Base-by-base conservation (phyloP, 2,888 invertebrate genomes). In the Eupithecia exiguata region DNA sequence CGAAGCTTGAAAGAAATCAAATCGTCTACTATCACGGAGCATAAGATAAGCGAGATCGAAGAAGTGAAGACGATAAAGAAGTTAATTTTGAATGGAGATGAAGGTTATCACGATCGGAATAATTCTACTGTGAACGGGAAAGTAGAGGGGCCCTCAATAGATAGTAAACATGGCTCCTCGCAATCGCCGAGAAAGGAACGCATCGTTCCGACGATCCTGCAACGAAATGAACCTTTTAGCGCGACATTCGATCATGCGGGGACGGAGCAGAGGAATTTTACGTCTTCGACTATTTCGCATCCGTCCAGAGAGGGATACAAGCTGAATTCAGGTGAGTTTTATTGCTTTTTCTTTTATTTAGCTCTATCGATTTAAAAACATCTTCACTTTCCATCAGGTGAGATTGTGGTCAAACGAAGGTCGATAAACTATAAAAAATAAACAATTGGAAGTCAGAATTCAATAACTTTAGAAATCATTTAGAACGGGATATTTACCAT, bases 61-160 rank as follows among this genome's bases (percentile, higher is more conserved):
- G 94, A 95, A 88, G 89, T 94, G 46, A 94, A 91, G 77, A 95
- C 94, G n/a, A 91, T 92, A 77, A 94, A 92, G 83, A 95, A 92
- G 84, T 86, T 94, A 72, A 82, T 92, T 43, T 81, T 94, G 5
- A 94, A 94, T 79, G 94, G 93, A 53, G 87, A 89, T 40, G 86
- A 84, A 62, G 87, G 75, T 72, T 74, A 78, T 7, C 75, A 74
- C 18, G 82, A 80, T 40, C 63, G 77, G 72, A 25, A 68, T 43
- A 68, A 77, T 76, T 75, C 77, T 36, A 69, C 79, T 30, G 73
- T 74, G 38, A 79, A 77, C 65, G 75, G 74, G 66, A 77, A 79
- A 61, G 68, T 75, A 70, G 81, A 78, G 38, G 81, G 72, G 49
- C 76, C 77, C 68, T 76, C 80, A 68, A 74, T 70, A 66, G 77